These are phyloP conservation scores for Diadromus collaris DNA, from an alignment of 2,888 invertebrate species.

Conservation along the genomic window DNA sequence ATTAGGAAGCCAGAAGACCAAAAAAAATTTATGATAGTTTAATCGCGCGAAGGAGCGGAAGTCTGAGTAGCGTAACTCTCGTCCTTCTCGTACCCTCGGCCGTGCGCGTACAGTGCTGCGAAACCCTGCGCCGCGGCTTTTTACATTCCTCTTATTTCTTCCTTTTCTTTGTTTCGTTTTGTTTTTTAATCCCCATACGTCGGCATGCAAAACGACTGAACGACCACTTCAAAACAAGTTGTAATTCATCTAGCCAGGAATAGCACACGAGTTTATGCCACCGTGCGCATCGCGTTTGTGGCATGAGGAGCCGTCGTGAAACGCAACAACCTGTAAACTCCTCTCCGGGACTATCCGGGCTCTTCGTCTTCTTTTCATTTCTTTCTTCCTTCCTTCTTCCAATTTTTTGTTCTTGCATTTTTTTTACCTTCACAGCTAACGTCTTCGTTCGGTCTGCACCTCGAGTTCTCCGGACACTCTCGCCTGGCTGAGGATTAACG, in stretches of 20 bases:
- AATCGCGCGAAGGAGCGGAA: conserved; percentile 70
- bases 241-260: conserved; percentile 70
- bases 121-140: conserved; percentile 8
- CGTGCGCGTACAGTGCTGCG: not conserved
- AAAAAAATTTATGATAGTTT: conserved; percentile 11
- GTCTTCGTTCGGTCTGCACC: conserved; percentile 31
- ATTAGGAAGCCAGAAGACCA: conserved; percentile 32
- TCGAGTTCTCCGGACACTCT: conserved; percentile 10
- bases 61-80: conserved; percentile 53
- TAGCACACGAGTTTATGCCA: conserved; percentile 44
- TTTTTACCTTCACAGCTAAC: conserved; percentile 19
- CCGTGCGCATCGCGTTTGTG: conserved; percentile 14
- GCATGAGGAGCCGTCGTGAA: conserved; percentile 4
- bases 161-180: conserved; percentile 52
- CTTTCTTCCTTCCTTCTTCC: not conserved
- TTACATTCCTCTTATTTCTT: conserved; percentile 59
- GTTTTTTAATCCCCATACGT: not conserved
- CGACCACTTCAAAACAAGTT: conserved; percentile 67
- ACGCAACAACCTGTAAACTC: conserved; percentile 16
- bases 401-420: not conserved
- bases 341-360: not conserved
- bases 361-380: conserved; percentile 27
- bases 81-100: not conserved
- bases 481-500: conserved; percentile 30
- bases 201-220: conserved; percentile 64